Conservation (phyloP, 2,113 vertebrate species). For the Chaetodon auriga region DNA sequence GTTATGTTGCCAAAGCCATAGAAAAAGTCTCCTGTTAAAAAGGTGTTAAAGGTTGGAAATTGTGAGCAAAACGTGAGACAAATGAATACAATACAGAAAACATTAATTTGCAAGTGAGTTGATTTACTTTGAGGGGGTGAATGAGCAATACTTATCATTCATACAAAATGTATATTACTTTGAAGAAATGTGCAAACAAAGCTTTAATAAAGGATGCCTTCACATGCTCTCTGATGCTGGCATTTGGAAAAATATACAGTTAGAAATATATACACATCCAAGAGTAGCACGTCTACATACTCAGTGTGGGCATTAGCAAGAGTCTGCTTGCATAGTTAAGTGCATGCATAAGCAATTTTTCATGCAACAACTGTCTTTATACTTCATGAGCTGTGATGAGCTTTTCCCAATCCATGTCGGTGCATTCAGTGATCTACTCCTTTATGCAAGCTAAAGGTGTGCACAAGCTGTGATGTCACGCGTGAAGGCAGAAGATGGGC, state of each 20-base stretch:
- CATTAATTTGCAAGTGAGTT: conserved; percentile 71
- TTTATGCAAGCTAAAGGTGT: conserved; percentile 62
- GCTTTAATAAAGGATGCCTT: conserved; percentile 81
- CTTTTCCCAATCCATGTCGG: conserved; percentile 56
- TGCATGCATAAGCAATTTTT: conserved; percentile 88
- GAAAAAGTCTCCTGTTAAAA: conserved; percentile 11
- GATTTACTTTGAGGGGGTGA: conserved; percentile 76
- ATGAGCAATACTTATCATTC: conserved; percentile 80
- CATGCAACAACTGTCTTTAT: conserved; percentile 85
- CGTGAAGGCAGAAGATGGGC: conserved; percentile 42
- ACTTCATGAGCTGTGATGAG: conserved; percentile 57
- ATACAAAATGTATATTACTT: conserved; percentile 80
- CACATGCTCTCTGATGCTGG: conserved; percentile 83
- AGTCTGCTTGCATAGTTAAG: conserved; percentile 92
- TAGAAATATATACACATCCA: conserved; percentile 81
- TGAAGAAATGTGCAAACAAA: conserved; percentile 88
- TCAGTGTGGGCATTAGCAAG: conserved; percentile 79
- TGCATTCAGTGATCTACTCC: conserved; percentile 49
- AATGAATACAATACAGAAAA: conserved; percentile 72
- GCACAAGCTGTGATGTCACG: conserved; percentile 69
- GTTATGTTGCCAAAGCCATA: conserved; percentile 11
- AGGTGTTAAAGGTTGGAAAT: neutral
- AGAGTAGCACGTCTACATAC: conserved; percentile 79
- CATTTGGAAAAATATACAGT: conserved; percentile 81
- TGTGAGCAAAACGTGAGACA: conserved; percentile 39